Evolutionary conservation across 2,888 invertebrate genomes (phyloP), one percentile per base, ranked within the genome.

Genomic region (Callyntrura guangdongensis): DNA sequence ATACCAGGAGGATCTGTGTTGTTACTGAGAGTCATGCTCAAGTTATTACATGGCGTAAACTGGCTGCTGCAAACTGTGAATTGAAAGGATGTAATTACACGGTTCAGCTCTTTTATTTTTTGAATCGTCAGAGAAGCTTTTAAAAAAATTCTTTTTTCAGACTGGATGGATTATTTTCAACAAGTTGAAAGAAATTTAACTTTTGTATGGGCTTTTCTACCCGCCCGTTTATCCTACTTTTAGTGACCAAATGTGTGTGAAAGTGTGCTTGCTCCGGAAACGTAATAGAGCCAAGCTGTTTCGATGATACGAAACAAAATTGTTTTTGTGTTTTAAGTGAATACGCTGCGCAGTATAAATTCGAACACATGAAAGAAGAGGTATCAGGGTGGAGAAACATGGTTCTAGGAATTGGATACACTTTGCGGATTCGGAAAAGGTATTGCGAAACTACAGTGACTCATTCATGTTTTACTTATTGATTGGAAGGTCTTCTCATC

Each of bases 401-500:
- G 94, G 94, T 94, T 84, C 91, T 94, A 69, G 94, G 94, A 69
- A 94, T 94, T 77, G 94, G 94, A 91, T 94, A 94, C 88, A 94
- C 94, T 5, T 91, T 94, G 82, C 91, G 94, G 91, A 94, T 94
- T 90, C 93, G 94, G 64, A 94, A 94, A 92, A 94, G 94, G 94
- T 94, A 92, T 1, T 20, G 5, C 14, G 14, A 36, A 36, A 36
- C 6, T 4, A 36, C 2, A 36, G 36, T 36, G 36, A 36, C 36
- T 36, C 36, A 36, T 36, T 36, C 6, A n/a, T 36, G 36, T 69
- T 45, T 45, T 25, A 17, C 6, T 2, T 25, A 27, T 27, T 64
- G 27, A 64, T 64, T 36, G 3, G 64, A 64, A 64, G 64, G 64
- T 64, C 64, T 27, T 64, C 12, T 3, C 6, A 2, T 36, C 36